Evolutionary conservation across 1,140 invertebrate genomes (phyloP), one percentile per base, ranked within the genome.

Genomic region (Drosophila mayri): DNA sequence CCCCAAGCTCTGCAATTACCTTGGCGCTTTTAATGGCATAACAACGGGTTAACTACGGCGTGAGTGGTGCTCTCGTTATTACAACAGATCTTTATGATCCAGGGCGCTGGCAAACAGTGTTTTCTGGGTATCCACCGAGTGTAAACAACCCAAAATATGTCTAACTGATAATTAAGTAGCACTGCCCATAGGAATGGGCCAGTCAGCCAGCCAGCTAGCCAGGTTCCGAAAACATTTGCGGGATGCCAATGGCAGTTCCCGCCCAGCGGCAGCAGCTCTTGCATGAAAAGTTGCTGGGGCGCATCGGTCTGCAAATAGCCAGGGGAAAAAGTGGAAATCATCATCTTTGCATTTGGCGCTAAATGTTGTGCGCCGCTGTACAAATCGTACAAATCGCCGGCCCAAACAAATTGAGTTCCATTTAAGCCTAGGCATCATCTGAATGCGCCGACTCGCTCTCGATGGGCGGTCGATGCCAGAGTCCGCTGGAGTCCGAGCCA

Each of bases 311-410:
- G 65, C n/a, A 68, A 76, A 76, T 25, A 38, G 46, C 32, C 61
- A 25, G n/a, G 44, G 49, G 61, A 59, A 77, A 88, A 80, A 77
- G 41, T 74, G 64, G 41, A 74, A 74, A 58, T 78, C 76, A 58
- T 78, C 76, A 78, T 78, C 75, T 78, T 44, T 52, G 52, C 75
- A 71, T 60, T 78, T 58, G 66, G 72, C 63, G 80, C 37, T 81
- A 84, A 84, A 59, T 84, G 66, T 61, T 76, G 55, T 44, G 35
- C 57, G 58, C 68, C 79, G 54, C 71, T 66, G 68, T 74, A 84
- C 81, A 84, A 85, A 84, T 77, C 66, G 46, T 68, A 76, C 81
- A 84, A 85, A 85, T 77, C 63, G 46, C 63, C 57, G 20, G 47
- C 43, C 41, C 52, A 65, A 81, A 81, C 60, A 67, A 74, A 79